A percentile compares a stretch with the other conserved stretches of the same genome.
These are phyloP conservation scores for Saturnia pavonia DNA, from an alignment of 2,888 invertebrate species.

Conservation along the genomic window DNA sequence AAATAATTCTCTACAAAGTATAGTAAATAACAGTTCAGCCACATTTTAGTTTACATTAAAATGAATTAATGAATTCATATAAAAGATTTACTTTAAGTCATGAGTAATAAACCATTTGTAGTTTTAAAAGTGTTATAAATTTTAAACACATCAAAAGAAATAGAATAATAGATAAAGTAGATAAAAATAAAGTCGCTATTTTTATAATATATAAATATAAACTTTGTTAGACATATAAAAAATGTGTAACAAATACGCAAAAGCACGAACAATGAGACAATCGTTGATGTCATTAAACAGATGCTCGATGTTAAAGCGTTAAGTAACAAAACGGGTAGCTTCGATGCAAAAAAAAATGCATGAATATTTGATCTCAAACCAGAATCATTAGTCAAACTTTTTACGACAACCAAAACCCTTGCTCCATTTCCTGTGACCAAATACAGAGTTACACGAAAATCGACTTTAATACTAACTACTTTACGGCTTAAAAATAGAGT, in stretches of 20 bases:
- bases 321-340: constrained; percentile 75
- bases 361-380: constrained; percentile 80
- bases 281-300: constrained; percentile 70
- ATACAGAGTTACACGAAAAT: neutral
- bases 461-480: neutral
- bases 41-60: neutral
- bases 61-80: neutral
- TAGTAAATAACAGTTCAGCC: neutral
- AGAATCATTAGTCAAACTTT: constrained; percentile 81
- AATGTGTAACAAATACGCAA: constrained; percentile 19
- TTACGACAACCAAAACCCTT: constrained; percentile 41
- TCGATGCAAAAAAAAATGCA: constrained; percentile 62
- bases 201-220: neutral
- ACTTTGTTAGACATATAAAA: constrained; percentile 14
- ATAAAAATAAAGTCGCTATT: constrained; percentile 8
- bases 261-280: constrained; percentile 45
- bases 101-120: neutral
- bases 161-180: constrained; percentile 7
- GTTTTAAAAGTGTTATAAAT: neutral
- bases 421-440: constrained; percentile 10
- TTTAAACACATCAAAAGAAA: neutral
- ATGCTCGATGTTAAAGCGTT: constrained; percentile 73
- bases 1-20: too few relatives aligned
- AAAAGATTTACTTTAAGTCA: neutral
- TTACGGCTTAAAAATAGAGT: neutral